Evolutionary conservation across 2,797 vertebrate species (phyloP).

Genomic region (Gallinago stenura): DNA sequence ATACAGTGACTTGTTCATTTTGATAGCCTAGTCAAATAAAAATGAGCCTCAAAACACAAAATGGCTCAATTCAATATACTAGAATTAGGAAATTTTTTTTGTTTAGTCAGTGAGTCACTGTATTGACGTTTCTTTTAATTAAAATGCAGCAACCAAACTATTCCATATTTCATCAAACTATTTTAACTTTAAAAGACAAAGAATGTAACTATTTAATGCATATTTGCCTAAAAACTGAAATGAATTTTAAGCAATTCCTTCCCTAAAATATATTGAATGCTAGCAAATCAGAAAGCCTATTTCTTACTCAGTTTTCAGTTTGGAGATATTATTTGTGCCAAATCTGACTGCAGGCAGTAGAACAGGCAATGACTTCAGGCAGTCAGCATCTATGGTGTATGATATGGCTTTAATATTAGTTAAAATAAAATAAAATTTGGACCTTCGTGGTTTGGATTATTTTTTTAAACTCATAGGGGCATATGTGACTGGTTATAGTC

Average conservation of each 20-base stretch:
- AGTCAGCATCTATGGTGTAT: neutral
- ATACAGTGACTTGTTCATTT: neutral
- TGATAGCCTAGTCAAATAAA: neutral
- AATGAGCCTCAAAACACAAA: neutral
- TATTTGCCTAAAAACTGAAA: neutral
- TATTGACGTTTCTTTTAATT: neutral
- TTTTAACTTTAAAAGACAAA: neutral
- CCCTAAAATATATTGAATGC: neutral
- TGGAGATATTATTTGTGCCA: neutral
- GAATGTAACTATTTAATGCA: neutral
- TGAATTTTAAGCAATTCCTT: neutral
- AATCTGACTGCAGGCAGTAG: neutral
- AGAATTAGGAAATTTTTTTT: neutral
- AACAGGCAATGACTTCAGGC: neutral
- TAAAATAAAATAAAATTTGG: neutral
- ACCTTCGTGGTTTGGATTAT: too few relatives aligned
- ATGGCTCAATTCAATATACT: neutral
- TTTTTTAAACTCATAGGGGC: neutral
- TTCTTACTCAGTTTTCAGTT: neutral
- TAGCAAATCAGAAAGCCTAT: neutral
- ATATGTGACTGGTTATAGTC: neutral
- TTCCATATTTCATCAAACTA: neutral
- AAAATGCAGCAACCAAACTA: neutral
- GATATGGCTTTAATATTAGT: neutral
- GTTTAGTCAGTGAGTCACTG: neutral